These are phyloP conservation scores for Trachythela sp. DNA, from an alignment of 64 coral and sea anemone species.

Conservation along the genomic window DNA sequence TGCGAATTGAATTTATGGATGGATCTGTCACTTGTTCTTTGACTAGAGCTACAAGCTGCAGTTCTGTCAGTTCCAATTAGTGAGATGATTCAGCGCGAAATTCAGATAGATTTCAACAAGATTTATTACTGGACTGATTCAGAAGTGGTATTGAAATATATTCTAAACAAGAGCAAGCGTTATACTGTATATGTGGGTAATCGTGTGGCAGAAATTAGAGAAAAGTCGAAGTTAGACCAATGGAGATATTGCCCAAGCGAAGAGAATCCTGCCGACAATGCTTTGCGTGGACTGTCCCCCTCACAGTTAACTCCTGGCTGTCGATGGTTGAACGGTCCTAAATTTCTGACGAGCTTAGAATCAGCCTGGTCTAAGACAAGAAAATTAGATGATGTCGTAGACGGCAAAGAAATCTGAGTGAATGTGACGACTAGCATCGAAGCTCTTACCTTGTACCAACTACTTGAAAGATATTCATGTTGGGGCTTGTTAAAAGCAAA, in stretches of 20 bases:
- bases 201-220: background rate
- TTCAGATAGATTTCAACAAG: background rate
- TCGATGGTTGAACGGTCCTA: background rate
- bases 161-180: background rate
- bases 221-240: background rate
- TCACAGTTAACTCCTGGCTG: background rate
- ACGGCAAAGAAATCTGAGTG: too few relatives aligned
- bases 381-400: background rate
- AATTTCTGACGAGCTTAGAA: background rate
- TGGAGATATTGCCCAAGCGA: background rate
- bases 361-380: background rate
- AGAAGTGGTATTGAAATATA: background rate
- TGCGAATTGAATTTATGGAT: too few relatives aligned
- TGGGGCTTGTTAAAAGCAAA: too few relatives aligned
- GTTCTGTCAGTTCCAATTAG: background rate
- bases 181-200: background rate
- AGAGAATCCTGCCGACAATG: background rate
- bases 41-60: background rate
- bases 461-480: too few relatives aligned
- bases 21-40: too few relatives aligned
- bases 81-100: background rate
- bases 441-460: too few relatives aligned
- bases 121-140: background rate
- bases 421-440: too few relatives aligned
- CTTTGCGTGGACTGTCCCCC: background rate